A percentile compares a stretch with the other conserved stretches of the same genome.
phyloP scores from a whole-genome alignment of 2,888 invertebrate genomes.

The Rotaria sp. region DNA sequence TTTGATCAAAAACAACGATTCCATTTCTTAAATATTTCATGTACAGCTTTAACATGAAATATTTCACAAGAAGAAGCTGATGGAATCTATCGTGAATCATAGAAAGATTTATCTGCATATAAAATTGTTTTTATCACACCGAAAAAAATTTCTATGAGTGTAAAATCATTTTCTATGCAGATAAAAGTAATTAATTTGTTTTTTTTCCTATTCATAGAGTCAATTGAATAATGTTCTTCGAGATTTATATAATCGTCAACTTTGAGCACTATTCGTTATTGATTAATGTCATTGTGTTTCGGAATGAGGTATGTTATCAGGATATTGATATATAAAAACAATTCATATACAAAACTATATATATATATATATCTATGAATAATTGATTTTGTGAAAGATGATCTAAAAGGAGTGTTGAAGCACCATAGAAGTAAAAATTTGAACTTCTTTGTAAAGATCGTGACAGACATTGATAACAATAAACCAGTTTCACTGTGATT shows the following conservation, averaged over 20 bases:
- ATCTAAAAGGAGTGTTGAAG: too few species aligned
- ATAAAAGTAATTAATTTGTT: too few species aligned
- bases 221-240: constrained; percentile 67
- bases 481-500: too few species aligned
- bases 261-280: constrained; percentile 72
- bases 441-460: too few species aligned
- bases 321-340: too few species aligned
- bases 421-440: too few species aligned
- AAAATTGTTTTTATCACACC: constrained; percentile 60
- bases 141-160: constrained; percentile 77
- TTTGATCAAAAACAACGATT: constrained; percentile 84
- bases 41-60: constrained; percentile 71
- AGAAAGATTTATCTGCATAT: constrained; percentile 61
- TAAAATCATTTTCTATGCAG: not conserved
- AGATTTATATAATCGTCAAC: constrained; percentile 66
- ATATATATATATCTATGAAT: too few species aligned
- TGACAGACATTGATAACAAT: too few species aligned
- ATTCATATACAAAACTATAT: too few species aligned
- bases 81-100: constrained; percentile 68
- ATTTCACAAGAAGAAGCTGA: constrained; percentile 59
- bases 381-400: too few species aligned
- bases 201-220: constrained; percentile 58
- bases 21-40: constrained; percentile 61
- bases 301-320: constrained; percentile 59
- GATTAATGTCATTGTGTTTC: constrained; percentile 72